Percentiles rank a stretch among this genome's conserved stretches.
Evolutionary conservation across 2,113 vertebrate species (phyloP).

Genomic region (Monopterus albus): DNA sequence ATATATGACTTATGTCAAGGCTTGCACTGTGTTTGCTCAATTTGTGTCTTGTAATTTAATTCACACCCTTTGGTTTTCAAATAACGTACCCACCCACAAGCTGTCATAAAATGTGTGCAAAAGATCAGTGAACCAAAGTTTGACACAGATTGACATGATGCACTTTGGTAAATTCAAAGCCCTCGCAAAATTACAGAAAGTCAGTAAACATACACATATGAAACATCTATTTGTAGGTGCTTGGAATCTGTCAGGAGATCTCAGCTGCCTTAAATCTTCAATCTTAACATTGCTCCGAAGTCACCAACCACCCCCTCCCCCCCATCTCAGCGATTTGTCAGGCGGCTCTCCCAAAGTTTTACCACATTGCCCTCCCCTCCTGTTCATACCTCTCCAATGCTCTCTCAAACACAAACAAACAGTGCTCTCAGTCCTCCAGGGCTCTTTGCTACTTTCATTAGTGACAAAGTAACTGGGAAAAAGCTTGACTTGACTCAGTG

Average conservation of each 20-base stretch:
- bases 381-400: conserved; percentile 50
- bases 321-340: conserved; percentile 77
- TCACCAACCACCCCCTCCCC: no score
- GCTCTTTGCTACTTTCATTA: conserved; percentile 83
- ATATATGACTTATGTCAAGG: conserved; percentile 68
- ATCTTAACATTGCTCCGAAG: conserved; percentile 77
- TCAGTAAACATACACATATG: conserved; percentile 80
- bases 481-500: conserved; percentile 73
- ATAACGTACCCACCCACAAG: conserved; percentile 69
- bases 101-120: conserved; percentile 58
- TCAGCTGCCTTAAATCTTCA: conserved; percentile 81
- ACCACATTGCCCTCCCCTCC: conserved; percentile 62
- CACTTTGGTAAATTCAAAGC: conserved; percentile 78
- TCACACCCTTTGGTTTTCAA: conserved; percentile 51
- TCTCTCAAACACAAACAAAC: conserved; percentile 83
- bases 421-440: conserved; percentile 75
- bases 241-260: conserved; percentile 80
- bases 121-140: conserved; percentile 69
- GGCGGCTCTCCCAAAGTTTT: conserved; percentile 81
- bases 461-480: conserved; percentile 76
- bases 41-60: conserved; percentile 64
- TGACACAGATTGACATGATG: conserved; percentile 79
- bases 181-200: conserved; percentile 72
- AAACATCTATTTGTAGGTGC: conserved; percentile 81
- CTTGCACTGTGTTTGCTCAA: conserved; percentile 55